Base-by-base conservation (phyloP, 2,113 vertebrate genomes). In the Pandion haliaetus region DNA sequence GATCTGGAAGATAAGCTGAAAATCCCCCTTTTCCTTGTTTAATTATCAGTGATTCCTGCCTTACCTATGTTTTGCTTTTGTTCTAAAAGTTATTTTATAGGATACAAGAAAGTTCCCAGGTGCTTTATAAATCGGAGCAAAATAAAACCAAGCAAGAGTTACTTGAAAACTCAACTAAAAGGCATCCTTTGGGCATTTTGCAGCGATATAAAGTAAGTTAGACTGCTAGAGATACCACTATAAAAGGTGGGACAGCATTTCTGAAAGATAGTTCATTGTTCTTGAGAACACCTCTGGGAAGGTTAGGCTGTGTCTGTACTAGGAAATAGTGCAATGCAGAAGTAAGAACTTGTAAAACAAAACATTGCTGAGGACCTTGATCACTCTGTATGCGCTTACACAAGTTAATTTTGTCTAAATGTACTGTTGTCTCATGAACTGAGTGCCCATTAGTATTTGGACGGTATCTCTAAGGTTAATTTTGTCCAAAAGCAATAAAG, bases 51-150 rank as follows among this genome's bases (percentile, higher is more conserved):
- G 28, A 50, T 20, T 96, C 76, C 63, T 76, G 84, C 55, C 82
- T 82, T 23, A 70, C 19, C 19, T 89, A 1, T 90, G 40, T 95
- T 88, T 83, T 96, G 86, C 26, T 96, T 94, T 85, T 66, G 24
- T 57, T 92, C 65, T 5, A 49, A 79, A 98, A 99, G 99, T 92
- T 99, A 62, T 98, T 99, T 92, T 99, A 98, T 91, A 98, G 99
- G 93, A 97, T 99, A 97, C 99, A 98, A 95, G 99, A 99, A 95
- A 99, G 99, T 94, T 97, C 98, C 77, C 99, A 99, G 96, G 97
- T 98, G 52, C 97, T 99, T 97, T 99, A 98, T 97, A 99, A 98
- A 89, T 74, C 97, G 81, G 95, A 97, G n/a, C 99, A 99, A 94
- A 97, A 91, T 70, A 98, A 97, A 91, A 79, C 74, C 50, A 98